These are phyloP conservation scores for Cephus sareptanus DNA, from an alignment of 2,888 invertebrate species.

Conservation along the genomic window DNA sequence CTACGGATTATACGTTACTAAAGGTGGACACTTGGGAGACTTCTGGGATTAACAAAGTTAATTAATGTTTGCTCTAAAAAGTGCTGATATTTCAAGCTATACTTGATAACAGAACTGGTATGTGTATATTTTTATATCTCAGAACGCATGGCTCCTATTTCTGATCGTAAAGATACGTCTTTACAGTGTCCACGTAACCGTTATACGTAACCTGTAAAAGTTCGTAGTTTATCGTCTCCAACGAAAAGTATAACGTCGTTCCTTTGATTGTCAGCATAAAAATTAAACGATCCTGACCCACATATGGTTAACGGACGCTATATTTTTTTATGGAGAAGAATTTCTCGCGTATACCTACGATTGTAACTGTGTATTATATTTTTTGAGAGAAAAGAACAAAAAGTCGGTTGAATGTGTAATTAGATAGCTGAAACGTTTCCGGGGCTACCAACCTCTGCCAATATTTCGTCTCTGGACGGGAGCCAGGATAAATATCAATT, in stretches of 20 bases:
- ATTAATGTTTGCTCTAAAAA: neutral
- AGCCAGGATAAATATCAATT: slow-evolving; percentile 56
- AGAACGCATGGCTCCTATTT: neutral
- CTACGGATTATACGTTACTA: neutral
- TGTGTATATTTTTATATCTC: neutral
- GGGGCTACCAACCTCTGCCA: slow-evolving; percentile 25
- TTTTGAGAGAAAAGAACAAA: neutral
- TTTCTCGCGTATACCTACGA: neutral
- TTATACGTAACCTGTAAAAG: neutral
- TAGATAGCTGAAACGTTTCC: slow-evolving; percentile 3
- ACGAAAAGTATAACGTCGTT: neutral
- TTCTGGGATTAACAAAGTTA: neutral
- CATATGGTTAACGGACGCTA: neutral
- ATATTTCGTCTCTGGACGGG: slow-evolving; percentile 42
- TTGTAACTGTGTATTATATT: neutral
- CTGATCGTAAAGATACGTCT: neutral
- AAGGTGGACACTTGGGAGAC: neutral
- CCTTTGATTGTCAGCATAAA: neutral
- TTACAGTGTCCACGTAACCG: neutral
- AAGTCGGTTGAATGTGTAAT: neutral
- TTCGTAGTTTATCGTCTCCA: neutral
- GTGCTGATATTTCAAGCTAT: neutral
- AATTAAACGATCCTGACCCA: neutral
- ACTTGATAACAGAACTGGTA: neutral
- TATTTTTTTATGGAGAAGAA: neutral